Base-by-base conservation (phyloP, 2,888 invertebrate species). In the Peribatodes rhomboidaria region DNA sequence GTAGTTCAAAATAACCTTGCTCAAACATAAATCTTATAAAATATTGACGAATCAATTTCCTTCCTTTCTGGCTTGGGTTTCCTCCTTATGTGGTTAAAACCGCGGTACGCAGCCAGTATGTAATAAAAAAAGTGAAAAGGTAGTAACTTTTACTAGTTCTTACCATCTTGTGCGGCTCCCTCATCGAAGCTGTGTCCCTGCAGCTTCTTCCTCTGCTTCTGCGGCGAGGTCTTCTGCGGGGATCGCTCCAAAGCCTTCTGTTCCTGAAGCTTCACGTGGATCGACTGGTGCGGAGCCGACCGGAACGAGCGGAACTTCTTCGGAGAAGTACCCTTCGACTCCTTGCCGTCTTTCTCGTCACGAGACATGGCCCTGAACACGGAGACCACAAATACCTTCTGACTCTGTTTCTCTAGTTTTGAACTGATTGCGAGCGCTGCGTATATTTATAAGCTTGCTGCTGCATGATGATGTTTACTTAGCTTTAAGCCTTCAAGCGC, bases 311-410 rank as follows among this genome's bases (percentile, higher is more conserved):
- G 88, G 80, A 94, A 94, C 85, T 96, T 95, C 82, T 96, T 95
- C 53, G 97, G 96, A 41, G 96, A 96, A 65, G 86, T 87, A 41
- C 95, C 95, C 89, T 97, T 97, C 73, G 96, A 96, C 80, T 96
- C 97, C 88, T 97, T 97, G 77, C 97, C 96, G 73, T 97, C 97
- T 82, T 97, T 97, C 82, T 97, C 97, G 83, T 97, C 97, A 80
- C 97, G 96, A 67, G 97, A 96, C 71, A 97, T 95, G 57, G 96
- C 96, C 93, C 97, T 97, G 87, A 2, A 71, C 63, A 39, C 8
- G 10, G 41, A 46, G 4, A n/a, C 10, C 14, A 16, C 0, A 18
- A n/a, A 46, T 6, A 14, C 6, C 14, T n/a, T 46, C 4, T 9
- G 9, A 49, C 3, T 9, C 31, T 27, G 9, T 14, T 31, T 14